Evolutionary conservation across 2,888 invertebrate genomes (phyloP).

Genomic region (Oscheius sp.): DNA sequence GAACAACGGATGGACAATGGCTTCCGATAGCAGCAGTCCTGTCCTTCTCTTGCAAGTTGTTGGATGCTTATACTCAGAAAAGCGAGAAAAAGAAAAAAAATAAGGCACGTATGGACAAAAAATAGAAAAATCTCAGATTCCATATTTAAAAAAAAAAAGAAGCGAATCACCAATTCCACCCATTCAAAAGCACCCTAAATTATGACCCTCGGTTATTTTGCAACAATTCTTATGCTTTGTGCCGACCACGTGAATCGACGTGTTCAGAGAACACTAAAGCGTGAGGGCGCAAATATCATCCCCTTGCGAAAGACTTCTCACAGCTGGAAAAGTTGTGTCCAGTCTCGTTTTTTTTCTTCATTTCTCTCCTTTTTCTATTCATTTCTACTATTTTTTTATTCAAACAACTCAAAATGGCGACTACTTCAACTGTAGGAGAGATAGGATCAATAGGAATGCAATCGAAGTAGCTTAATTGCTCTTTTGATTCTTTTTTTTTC

Average conservation of each 20-base stretch:
- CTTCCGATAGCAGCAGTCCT: no score
- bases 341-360: neutral
- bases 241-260: constrained; percentile 4
- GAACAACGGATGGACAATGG: no score
- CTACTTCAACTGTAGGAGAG: neutral
- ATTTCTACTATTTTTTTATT: neutral
- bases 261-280: constrained; percentile 17
- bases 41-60: no score
- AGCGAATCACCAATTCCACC: no score
- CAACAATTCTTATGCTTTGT: constrained; percentile 5
- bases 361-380: neutral
- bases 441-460: neutral
- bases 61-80: no score
- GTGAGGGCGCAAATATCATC: constrained; percentile 17
- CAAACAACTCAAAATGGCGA: neutral
- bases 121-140: no score
- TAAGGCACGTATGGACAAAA: no score
- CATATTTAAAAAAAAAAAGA: no score
- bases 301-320: constrained; percentile 20
- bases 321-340: neutral
- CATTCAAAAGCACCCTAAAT: no score
- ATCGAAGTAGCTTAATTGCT: neutral
- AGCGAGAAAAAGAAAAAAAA: no score
- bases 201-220: no score
- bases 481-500: neutral